phyloP scores from a whole-genome alignment of 2,888 invertebrate genomes.

The Nomada flava region DNA sequence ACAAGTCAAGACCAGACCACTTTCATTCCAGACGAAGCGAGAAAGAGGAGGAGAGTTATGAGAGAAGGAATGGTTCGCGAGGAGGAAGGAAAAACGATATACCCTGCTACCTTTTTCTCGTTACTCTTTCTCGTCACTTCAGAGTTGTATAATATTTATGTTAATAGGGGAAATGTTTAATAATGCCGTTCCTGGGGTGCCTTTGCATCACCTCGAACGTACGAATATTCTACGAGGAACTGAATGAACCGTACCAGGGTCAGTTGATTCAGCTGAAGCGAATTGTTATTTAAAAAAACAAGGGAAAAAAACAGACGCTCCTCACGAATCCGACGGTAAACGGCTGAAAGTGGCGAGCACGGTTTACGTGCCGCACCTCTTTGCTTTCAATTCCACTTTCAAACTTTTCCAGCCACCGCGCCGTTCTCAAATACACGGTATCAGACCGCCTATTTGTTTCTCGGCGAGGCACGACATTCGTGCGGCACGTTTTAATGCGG shows the following conservation, averaged over 20 bases:
- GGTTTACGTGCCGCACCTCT: conserved; percentile 79
- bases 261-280: conserved; percentile 41
- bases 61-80: conserved; percentile 27
- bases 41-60: conserved; percentile 47
- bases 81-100: conserved; percentile 40
- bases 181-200: conserved; percentile 29
- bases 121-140: conserved; percentile 32
- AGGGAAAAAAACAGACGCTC: no score
- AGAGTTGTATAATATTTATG: conserved; percentile 49
- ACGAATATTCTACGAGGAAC: not conserved
- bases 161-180: conserved; percentile 49
- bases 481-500: conserved; percentile 78
- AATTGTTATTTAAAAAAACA: conserved; percentile 63
- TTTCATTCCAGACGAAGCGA: conserved; percentile 71
- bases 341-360: conserved; percentile 71
- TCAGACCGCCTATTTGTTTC: conserved; percentile 76
- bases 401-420: conserved; percentile 76
- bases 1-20: conserved; percentile 50
- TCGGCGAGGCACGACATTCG: conserved; percentile 77
- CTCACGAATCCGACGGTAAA: conserved; percentile 63
- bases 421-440: conserved; percentile 71
- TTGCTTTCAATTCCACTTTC: conserved; percentile 81
- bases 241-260: not conserved
- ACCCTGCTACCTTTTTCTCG: conserved; percentile 17
- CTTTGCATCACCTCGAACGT: conserved; percentile 15